Evolutionary conservation across 30 jellyfish, hydroid and myxozoan species (phyloP).

Genomic region (Nemopilema nomurai): DNA sequence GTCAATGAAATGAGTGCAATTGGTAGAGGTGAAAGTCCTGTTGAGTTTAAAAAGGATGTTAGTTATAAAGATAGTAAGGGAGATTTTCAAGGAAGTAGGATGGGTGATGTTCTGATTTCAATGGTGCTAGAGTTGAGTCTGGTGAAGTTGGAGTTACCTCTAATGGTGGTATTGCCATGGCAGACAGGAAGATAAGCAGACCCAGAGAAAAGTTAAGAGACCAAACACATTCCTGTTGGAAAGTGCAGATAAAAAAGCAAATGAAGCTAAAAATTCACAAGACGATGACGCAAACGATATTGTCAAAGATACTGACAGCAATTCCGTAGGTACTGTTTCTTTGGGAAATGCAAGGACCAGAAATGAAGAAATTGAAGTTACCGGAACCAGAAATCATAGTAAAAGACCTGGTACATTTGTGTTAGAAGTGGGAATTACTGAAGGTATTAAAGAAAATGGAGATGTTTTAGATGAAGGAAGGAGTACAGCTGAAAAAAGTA

Average conservation of each 20-base stretch:
- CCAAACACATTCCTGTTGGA: slow-evolving; percentile 41
- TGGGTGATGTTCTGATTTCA: too few relatives aligned
- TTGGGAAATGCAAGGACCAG: not conserved
- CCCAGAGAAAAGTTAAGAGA: not conserved
- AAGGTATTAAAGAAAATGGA: not conserved
- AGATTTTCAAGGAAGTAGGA: too few relatives aligned
- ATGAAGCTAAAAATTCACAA: not conserved
- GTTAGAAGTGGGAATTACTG: not conserved
- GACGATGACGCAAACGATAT: too few relatives aligned
- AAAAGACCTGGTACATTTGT: slow-evolving; percentile 14
- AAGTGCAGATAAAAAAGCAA: not conserved
- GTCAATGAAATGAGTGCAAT: too few relatives aligned
- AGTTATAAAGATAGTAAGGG: too few relatives aligned
- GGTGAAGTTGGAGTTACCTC: not conserved
- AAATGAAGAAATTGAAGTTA: not conserved
- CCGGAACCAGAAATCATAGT: not conserved
- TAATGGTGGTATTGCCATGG: too few relatives aligned
- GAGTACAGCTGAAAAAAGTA: not conserved
- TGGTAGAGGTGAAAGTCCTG: too few relatives aligned
- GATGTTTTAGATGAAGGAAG: not conserved
- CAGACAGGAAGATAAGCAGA: not conserved
- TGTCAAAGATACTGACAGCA: too few relatives aligned
- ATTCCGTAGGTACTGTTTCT: too few relatives aligned
- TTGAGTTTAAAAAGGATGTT: too few relatives aligned
- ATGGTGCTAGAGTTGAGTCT: too few relatives aligned